phyloP scores from a whole-genome alignment of 2,888 invertebrate genomes.

The Osedax frankpressi region DNA sequence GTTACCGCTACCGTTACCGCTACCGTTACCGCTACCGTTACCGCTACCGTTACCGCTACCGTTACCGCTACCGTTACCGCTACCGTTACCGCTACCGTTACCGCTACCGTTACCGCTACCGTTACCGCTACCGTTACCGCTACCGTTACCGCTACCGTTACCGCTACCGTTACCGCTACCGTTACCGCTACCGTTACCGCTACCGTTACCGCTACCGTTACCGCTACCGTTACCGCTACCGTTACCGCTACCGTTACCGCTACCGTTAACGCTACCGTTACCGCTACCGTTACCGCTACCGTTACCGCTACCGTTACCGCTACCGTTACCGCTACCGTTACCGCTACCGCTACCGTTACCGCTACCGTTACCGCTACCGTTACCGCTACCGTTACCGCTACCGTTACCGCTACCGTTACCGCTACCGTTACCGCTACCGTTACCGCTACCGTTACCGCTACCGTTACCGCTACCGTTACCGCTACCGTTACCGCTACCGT shows the following conservation, averaged over 20 bases:
- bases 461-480: neutral
- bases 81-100: slow-evolving; percentile 5
- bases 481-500: neutral
- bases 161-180: neutral
- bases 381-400: slow-evolving; percentile 6
- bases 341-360: neutral
- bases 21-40: slow-evolving; percentile 1
- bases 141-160: neutral
- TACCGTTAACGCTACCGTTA: neutral
- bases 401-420: slow-evolving; percentile 2
- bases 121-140: slow-evolving; percentile 1
- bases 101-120: neutral
- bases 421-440: slow-evolving; percentile 3
- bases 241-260: slow-evolving; percentile 3
- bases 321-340: slow-evolving; percentile 3
- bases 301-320: neutral
- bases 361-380: slow-evolving; percentile 3
- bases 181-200: neutral
- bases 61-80: slow-evolving; percentile 1
- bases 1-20: neutral
- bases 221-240: slow-evolving; percentile 2
- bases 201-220: slow-evolving; percentile 4
- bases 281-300: slow-evolving; percentile 4
- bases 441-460: slow-evolving; percentile 5
- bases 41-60: slow-evolving; percentile 4